Evolutionary conservation across 2,113 vertebrate genomes (phyloP), one percentile per base, ranked within the genome.

Genomic region (Triplophysa dalaica): DNA sequence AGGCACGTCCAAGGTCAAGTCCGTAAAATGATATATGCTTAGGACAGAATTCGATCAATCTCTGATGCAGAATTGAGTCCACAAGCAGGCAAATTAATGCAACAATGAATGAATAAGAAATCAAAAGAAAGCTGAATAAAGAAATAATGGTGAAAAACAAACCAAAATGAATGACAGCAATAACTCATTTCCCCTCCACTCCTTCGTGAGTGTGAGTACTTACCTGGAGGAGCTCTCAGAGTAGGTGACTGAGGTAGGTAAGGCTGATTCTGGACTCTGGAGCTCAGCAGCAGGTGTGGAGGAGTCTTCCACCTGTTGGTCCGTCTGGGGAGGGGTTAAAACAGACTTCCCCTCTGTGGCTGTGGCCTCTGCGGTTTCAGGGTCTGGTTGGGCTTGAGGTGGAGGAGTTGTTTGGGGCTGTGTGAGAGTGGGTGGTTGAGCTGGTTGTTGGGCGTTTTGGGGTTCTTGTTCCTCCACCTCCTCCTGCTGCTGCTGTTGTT

Each of bases 201-300:
- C 6, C 14, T 11, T 61, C 2, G 17, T 1, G 13, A 21, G 9
- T 33, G 76, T 38, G 2, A 60, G 58, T 74, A 83, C 77, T 95
- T 94, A 98, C 97, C 94, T 82, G 7, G 92, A 88, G 78, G 93
- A 92, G 13, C 88, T 86, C 75, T 90, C 81, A 76, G 88, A 86
- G 85, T 92, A 86, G 75, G 89, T 93, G 86, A 94, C 89, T 94
- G 97, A 98, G 96, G 96, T 98, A 98, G 96, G 92, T 89, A 91
- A 89, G 90, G 89, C 93, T 85, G 92, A 90, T 86, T 84, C 90
- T 75, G 85, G 84, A 82, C 85, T 89, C 68, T 77, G 70, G 45
- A 45, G 82, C 33, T 83, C 85, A 54, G 61, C 78, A 22, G 67
- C 43, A n/a, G 81, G 68, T 26, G 81, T 70, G 50, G 45, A 81